Percentiles rank a stretch among this genome's conserved stretches.
Conservation (phyloP, 2,797 vertebrate species). For the Danio kyathit region DNA sequence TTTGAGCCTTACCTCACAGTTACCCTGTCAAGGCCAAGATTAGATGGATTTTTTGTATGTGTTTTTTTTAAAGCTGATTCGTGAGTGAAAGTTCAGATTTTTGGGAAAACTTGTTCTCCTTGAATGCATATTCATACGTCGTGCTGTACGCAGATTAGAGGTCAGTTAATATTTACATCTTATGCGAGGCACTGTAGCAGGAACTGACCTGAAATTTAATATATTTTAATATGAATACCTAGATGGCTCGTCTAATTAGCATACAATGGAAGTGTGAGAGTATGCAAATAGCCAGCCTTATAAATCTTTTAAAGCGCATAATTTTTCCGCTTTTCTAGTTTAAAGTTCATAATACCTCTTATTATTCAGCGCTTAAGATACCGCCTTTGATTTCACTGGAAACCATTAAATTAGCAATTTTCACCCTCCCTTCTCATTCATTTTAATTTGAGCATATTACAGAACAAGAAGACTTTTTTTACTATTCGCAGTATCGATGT, state of each 20-base stretch:
- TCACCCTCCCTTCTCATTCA: constrained; percentile 10
- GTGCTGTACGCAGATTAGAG: constrained; percentile 3
- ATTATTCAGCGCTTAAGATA: constrained; percentile 18
- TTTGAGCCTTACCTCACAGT: constrained; percentile 10
- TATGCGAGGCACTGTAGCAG: neutral
- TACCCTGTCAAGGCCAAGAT: constrained; percentile 3
- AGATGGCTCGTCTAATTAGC: constrained; percentile 50
- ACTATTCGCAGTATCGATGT: neutral
- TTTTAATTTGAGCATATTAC: constrained; percentile 23
- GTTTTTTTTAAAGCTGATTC: neutral
- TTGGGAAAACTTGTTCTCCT: neutral
- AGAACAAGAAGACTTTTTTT: constrained; percentile 5
- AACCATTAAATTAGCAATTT: constrained; percentile 13
- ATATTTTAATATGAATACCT: constrained; percentile 43
- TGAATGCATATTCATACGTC: constrained; percentile 3
- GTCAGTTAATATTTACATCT: constrained; percentile 28
- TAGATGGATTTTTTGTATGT: neutral
- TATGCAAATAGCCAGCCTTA: constrained; percentile 40
- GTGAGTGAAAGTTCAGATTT: neutral
- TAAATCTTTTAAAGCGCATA: constrained; percentile 41
- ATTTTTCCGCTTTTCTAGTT: constrained; percentile 27
- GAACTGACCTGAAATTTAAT: constrained; percentile 39
- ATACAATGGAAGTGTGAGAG: constrained; percentile 39
- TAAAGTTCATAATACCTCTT: constrained; percentile 21
- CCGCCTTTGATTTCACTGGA: constrained; percentile 8